phyloP scores from a whole-genome alignment of 2,113 vertebrate genomes.

The Lanius ludovicianus region DNA sequence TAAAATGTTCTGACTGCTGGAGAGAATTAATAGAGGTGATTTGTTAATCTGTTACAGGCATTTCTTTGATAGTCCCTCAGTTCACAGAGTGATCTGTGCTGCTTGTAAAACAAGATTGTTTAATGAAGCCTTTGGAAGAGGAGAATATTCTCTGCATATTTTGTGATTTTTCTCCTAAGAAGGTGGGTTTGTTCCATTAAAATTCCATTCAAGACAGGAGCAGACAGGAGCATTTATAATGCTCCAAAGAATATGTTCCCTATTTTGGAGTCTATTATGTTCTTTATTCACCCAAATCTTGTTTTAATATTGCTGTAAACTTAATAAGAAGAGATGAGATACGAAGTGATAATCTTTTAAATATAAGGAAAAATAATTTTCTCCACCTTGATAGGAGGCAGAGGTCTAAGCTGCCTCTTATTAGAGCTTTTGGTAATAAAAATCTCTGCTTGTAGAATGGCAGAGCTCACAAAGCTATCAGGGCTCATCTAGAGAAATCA shows the following conservation, averaged over 20 bases:
- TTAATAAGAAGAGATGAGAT: slow-evolving; percentile 70
- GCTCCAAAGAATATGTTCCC: slow-evolving; percentile 51
- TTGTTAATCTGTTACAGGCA: not conserved
- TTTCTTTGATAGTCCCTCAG: not conserved
- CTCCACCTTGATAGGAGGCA: slow-evolving; percentile 50
- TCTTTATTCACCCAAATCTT: slow-evolving; percentile 71
- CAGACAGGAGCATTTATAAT: slow-evolving; percentile 49
- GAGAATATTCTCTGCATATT: slow-evolving; percentile 20
- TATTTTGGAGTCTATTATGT: slow-evolving; percentile 64
- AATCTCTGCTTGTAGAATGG: slow-evolving; percentile 48
- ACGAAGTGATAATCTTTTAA: slow-evolving; percentile 60
- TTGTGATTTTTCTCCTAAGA: not conserved
- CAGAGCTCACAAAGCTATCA: slow-evolving; percentile 61
- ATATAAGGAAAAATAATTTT: slow-evolving; percentile 67
- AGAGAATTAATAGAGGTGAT: not conserved
- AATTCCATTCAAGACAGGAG: slow-evolving; percentile 46
- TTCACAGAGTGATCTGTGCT: not conserved
- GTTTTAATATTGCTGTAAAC: slow-evolving; percentile 74
- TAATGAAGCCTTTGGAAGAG: slow-evolving; percentile 1
- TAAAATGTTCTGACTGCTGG: not conserved
- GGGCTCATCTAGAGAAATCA: slow-evolving; percentile 50
- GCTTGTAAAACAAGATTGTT: not conserved
- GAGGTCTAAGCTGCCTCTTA: slow-evolving; percentile 62
- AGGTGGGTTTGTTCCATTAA: slow-evolving; percentile 47
- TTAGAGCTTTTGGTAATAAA: slow-evolving; percentile 62